phyloP scores from a whole-genome alignment of 2,797 vertebrate species.

The Scomberomorus guttatus region DNA sequence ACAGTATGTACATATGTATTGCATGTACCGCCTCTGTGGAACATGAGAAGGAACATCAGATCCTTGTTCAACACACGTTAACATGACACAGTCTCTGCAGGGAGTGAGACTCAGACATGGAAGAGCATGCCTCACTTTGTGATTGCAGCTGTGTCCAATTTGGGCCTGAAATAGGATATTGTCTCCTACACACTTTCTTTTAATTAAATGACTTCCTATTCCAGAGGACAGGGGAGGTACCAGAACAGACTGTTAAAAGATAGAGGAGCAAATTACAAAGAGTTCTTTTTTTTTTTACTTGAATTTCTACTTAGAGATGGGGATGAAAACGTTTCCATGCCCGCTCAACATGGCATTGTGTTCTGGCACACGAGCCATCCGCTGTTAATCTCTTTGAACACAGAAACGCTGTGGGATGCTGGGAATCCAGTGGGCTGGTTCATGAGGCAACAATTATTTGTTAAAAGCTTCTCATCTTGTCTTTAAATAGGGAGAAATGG shows the following conservation, averaged over 20 bases:
- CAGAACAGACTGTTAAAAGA: constrained; percentile 34
- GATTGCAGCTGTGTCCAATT: constrained; percentile 73
- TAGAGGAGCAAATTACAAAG: constrained; percentile 5
- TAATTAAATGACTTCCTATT: constrained; percentile 51
- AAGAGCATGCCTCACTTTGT: constrained; percentile 56
- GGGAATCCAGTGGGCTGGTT: constrained; percentile 31
- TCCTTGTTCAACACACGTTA: constrained; percentile 40
- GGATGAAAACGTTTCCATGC: constrained; percentile 24
- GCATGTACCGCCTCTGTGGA: background rate
- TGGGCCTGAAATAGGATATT: constrained; percentile 60
- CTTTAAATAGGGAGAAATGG: constrained; percentile 38
- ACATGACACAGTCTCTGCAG: constrained; percentile 46
- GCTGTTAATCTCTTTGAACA: constrained; percentile 26
- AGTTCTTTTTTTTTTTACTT: background rate
- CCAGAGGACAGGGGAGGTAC: constrained; percentile 15
- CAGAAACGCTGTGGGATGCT: constrained; percentile 28
- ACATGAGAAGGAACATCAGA: constrained; percentile 47
- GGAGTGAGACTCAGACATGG: constrained; percentile 37
- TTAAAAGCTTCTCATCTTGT: constrained; percentile 51
- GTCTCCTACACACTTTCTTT: constrained; percentile 48
- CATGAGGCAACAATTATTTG: constrained; percentile 53
- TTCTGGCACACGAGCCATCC: constrained; percentile 5
- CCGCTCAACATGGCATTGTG: constrained; percentile 25
- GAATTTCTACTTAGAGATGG: constrained; percentile 9
- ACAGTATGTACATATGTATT: background rate